A percentile compares a stretch with the other conserved stretches of the same genome.
Conservation (phyloP, 2,113 vertebrate genomes). For the Oncorhynchus masou region DNA sequence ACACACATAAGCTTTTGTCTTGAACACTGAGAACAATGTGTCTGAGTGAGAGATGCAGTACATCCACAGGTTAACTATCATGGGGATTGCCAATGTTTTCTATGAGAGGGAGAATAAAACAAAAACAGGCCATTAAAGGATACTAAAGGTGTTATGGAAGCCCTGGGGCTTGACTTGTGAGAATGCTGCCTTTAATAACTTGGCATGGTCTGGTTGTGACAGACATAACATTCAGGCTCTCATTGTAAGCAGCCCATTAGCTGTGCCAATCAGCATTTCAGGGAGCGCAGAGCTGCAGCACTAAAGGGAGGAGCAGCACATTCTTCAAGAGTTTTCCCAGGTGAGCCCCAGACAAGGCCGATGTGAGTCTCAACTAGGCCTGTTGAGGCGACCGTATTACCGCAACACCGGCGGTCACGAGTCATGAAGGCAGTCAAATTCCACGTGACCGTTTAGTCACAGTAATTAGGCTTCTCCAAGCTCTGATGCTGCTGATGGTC, state of each 20-base stretch:
- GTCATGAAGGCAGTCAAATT: too few relatives aligned
- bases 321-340: constrained; percentile 29
- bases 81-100: neutral
- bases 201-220: constrained; percentile 76
- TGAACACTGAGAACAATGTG: neutral
- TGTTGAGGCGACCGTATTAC: too few relatives aligned
- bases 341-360: constrained; percentile 23
- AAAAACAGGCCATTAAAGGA: neutral
- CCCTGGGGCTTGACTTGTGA: constrained; percentile 30
- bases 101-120: neutral
- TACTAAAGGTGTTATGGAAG: neutral
- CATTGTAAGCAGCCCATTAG: constrained; percentile 76
- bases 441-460: too few relatives aligned
- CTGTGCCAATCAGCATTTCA: constrained; percentile 74
- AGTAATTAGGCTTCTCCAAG: too few relatives aligned
- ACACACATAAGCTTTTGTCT: neutral
- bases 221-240: constrained; percentile 79
- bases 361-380: neutral
- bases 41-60: neutral
- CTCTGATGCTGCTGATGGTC: too few relatives aligned
- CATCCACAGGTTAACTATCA: too few relatives aligned
- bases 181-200: constrained; percentile 77
- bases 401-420: too few relatives aligned
- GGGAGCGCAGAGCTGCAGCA: constrained; percentile 9
- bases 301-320: constrained; percentile 12